Evolutionary conservation across 2,113 vertebrate species (phyloP).

Genomic region (Ceyx margarethae): DNA sequence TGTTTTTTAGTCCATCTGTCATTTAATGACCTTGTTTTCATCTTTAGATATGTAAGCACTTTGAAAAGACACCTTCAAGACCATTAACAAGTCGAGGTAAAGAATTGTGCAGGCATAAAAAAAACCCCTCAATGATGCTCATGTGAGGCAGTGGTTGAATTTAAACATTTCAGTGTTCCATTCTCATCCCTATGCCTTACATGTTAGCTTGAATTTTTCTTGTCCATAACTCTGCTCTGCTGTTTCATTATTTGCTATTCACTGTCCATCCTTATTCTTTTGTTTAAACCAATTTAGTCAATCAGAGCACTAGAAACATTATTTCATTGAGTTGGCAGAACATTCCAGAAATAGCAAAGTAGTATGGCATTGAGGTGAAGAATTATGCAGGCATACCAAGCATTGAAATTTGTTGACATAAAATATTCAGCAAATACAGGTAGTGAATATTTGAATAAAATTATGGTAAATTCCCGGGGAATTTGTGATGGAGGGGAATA

Average conservation of each 20-base stretch:
- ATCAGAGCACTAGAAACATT: neutral
- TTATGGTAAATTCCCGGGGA: neutral
- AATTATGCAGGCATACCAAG: neutral
- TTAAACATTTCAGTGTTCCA: neutral
- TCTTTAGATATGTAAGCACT: neutral
- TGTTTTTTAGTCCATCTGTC: neutral
- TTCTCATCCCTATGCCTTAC: neutral
- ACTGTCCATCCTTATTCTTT: neutral
- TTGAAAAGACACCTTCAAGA: neutral
- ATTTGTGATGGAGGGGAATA: neutral
- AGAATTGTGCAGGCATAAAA: neutral
- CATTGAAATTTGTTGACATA: neutral
- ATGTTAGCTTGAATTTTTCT: neutral
- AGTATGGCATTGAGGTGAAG: neutral
- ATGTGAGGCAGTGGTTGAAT: neutral
- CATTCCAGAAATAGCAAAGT: neutral
- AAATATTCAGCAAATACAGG: conserved; percentile 30
- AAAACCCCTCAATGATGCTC: neutral
- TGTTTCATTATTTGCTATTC: neutral
- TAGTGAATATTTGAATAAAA: conserved; percentile 45
- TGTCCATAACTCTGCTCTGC: neutral
- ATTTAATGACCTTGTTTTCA: neutral
- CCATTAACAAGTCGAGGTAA: neutral
- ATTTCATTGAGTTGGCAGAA: neutral
- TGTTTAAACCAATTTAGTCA: neutral